phyloP scores from a whole-genome alignment of 1,140 invertebrate species.

The Pseudomyrmex cubaensis region DNA sequence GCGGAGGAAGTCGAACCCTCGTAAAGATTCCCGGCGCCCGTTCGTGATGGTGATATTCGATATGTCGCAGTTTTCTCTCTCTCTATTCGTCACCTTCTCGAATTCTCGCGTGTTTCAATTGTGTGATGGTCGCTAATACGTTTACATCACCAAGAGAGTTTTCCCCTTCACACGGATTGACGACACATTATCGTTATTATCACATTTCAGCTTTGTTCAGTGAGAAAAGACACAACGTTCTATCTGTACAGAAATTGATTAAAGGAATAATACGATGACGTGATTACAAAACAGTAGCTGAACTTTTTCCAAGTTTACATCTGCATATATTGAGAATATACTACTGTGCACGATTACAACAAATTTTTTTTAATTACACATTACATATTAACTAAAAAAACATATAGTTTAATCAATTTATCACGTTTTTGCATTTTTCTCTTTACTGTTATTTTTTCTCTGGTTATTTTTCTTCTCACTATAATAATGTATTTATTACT shows the following conservation, averaged over 20 bases:
- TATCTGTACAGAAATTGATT: neutral
- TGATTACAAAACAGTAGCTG: neutral
- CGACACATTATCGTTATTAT: neutral
- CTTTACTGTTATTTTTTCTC: no score
- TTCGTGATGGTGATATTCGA: slow-evolving; percentile 47
- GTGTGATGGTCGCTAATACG: slow-evolving; percentile 38
- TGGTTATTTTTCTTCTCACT: neutral
- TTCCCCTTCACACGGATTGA: neutral
- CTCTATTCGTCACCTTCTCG: slow-evolving; percentile 15
- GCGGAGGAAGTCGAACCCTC: slow-evolving; percentile 42
- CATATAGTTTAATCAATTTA: neutral
- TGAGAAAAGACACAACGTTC: neutral
- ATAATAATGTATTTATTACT: neutral
- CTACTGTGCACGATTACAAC: neutral
- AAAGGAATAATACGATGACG: neutral
- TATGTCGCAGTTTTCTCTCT: slow-evolving; percentile 47
- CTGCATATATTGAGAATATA: neutral
- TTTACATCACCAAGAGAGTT: slow-evolving; percentile 20
- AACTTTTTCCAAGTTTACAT: neutral
- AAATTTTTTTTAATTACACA: neutral
- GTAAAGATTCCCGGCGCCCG: slow-evolving; percentile 32
- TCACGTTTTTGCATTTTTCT: no score
- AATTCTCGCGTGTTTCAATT: slow-evolving; percentile 24
- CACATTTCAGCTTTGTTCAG: neutral
- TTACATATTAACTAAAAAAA: neutral